Evolutionary conservation across 1,140 invertebrate genomes (phyloP).

Genomic region (Adelges cooleyi): DNA sequence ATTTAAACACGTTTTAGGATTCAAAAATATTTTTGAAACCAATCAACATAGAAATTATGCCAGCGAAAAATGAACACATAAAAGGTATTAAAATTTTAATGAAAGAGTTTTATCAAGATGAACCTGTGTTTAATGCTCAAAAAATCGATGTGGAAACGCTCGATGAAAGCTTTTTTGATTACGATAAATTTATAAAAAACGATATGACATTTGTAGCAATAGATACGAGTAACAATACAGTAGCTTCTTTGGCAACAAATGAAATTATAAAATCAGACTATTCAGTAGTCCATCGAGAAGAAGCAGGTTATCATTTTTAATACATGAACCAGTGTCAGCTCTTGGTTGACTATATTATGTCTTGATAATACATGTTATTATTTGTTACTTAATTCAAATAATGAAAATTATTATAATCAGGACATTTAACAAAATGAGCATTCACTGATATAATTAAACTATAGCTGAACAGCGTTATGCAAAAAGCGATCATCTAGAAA

Average conservation of each 20-base stretch:
- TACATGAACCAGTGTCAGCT: too few species aligned
- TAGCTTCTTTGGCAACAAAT: not conserved
- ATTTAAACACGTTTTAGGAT: too few species aligned
- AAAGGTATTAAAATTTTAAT: not conserved
- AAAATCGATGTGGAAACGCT: slow-evolving; percentile 17
- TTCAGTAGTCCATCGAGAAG: not conserved
- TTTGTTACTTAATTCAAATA: too few species aligned
- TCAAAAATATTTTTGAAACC: too few species aligned
- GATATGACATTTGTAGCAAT: slow-evolving; percentile 1
- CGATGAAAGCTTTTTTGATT: not conserved
- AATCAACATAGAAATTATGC: not conserved
- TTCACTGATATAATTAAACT: too few species aligned
- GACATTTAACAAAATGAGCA: too few species aligned
- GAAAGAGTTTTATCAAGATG: slow-evolving; percentile 8
- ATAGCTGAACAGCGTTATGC: too few species aligned
- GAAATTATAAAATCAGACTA: slow-evolving; percentile 1
- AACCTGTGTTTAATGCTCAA: not conserved
- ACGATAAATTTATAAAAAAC: not conserved
- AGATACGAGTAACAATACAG: not conserved
- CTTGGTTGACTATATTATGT: too few species aligned
- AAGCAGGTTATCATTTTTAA: not conserved
- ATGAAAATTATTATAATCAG: too few species aligned
- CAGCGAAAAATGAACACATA: not conserved
- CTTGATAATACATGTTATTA: too few species aligned
- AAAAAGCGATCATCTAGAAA: too few species aligned